Evolutionary conservation across 2,888 invertebrate species (phyloP).

Genomic region (Idaea straminata): DNA sequence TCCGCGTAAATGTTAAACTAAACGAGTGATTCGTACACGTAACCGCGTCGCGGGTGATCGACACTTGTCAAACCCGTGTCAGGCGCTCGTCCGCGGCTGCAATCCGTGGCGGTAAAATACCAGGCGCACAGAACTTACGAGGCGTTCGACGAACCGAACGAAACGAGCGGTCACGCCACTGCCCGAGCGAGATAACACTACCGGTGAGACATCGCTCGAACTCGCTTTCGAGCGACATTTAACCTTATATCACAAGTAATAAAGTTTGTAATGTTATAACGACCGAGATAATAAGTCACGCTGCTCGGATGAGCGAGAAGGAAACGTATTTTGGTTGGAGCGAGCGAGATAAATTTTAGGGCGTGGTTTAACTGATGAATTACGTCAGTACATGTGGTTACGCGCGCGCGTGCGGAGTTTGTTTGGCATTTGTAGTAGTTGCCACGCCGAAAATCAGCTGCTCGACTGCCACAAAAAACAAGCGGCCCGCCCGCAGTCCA

Average conservation of each 20-base stretch:
- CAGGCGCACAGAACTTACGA: constrained; percentile 61
- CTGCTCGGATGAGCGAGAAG: constrained; percentile 57
- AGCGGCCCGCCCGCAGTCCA: constrained; percentile 20
- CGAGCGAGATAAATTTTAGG: constrained; percentile 51
- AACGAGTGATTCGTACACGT: constrained; percentile 16
- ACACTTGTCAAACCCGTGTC: constrained; percentile 74
- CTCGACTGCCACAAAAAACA: constrained; percentile 53
- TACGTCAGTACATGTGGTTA: constrained; percentile 67
- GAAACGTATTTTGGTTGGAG: constrained; percentile 30
- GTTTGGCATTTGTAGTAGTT: constrained; percentile 56
- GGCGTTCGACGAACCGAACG: constrained; percentile 40
- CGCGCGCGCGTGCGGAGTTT: constrained; percentile 58
- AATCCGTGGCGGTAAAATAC: constrained; percentile 78
- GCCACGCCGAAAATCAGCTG: constrained; percentile 75
- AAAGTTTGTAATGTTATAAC: constrained; percentile 39
- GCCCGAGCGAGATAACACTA: constrained; percentile 42
- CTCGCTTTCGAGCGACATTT: constrained; percentile 33
- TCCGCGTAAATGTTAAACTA: constrained; percentile 16
- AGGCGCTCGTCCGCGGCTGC: constrained; percentile 74
- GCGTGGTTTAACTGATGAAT: constrained; percentile 54
- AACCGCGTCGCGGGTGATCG: constrained; percentile 44
- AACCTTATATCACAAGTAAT: constrained; percentile 34
- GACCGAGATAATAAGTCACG: constrained; percentile 48
- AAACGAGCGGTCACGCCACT: constrained; percentile 37
- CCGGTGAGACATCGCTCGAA: constrained; percentile 31